Conservation (phyloP, 2,888 invertebrate species). For the Patella depressa region DNA sequence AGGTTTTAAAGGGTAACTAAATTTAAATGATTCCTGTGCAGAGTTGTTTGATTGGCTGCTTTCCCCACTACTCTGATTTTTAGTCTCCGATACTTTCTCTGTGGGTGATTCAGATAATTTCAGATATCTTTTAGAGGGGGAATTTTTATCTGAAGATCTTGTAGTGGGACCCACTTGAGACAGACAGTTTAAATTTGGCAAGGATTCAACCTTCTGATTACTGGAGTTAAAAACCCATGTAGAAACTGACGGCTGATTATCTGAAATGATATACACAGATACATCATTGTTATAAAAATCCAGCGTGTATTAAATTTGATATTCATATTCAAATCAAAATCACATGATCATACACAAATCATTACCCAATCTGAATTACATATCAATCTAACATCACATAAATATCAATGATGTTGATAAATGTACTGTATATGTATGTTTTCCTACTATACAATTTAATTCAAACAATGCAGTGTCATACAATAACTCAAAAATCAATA, state of each 20-base stretch:
- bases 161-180: not conserved
- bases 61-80: not conserved
- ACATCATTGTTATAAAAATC: no score
- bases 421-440: no score
- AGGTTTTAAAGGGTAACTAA: constrained; percentile 1
- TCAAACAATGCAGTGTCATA: no score
- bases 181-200: no score
- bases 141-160: not conserved
- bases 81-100: not conserved
- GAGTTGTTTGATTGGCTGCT: not conserved
- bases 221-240: not conserved
- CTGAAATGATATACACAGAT: not conserved
- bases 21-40: constrained; percentile 1
- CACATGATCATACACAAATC: no score
- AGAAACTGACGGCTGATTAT: not conserved
- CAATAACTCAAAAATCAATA: no score
- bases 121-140: not conserved
- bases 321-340: no score
- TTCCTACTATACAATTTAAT: no score
- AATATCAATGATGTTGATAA: no score
- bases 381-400: no score
- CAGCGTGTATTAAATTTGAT: no score
- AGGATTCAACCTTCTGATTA: not conserved
- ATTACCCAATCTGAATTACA: no score
- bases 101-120: not conserved